phyloP scores from a whole-genome alignment of 2,113 vertebrate species.

The Meles meles region DNA sequence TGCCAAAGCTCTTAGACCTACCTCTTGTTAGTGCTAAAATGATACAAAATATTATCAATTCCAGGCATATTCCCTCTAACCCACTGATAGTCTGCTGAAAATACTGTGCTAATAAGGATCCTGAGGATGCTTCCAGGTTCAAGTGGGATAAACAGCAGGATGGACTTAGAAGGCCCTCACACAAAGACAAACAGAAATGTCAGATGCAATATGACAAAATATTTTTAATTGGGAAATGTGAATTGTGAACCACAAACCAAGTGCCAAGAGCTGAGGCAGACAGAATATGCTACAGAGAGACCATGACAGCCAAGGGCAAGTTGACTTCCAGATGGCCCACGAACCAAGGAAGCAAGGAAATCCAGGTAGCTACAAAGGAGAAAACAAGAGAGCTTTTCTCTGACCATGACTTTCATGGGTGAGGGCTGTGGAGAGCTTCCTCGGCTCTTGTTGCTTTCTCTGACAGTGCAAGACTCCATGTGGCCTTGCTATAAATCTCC shows the following conservation, averaged over 20 bases:
- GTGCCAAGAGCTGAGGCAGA: not conserved
- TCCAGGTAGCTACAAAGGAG: not conserved
- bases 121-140: not conserved
- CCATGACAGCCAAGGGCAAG: not conserved
- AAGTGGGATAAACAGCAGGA: not conserved
- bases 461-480: not conserved
- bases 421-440: not conserved
- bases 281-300: not conserved
- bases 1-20: not conserved
- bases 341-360: not conserved
- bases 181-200: not conserved
- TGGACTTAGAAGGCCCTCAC: not conserved
- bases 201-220: not conserved
- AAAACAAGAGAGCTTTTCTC: not conserved
- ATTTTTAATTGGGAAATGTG: not conserved
- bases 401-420: not conserved
- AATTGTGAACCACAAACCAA: not conserved
- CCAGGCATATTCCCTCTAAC: not conserved
- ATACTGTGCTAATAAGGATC: not conserved
- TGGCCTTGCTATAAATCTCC: not conserved
- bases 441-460: not conserved
- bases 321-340: not conserved
- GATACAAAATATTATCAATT: not conserved
- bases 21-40: not conserved
- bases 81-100: not conserved